Conservation (phyloP, 2,113 vertebrate species). For the Gymnarchus niloticus region DNA sequence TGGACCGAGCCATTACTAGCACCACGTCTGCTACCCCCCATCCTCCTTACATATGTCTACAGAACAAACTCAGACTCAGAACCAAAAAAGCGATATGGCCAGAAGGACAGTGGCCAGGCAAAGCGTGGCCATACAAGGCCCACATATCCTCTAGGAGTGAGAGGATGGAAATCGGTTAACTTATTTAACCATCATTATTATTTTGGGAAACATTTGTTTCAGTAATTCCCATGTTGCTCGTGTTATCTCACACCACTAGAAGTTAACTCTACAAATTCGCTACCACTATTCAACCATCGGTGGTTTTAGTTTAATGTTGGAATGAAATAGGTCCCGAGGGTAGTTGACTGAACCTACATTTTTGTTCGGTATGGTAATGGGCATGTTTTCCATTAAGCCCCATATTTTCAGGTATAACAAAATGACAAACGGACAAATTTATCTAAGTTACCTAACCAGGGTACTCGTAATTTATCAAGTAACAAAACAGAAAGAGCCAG, state of each 20-base stretch:
- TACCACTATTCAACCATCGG: too few species aligned
- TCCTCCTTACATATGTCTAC: conserved; percentile 10
- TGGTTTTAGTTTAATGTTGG: not conserved
- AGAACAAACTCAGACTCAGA: conserved; percentile 16
- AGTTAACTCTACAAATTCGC: not conserved
- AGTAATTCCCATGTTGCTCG: not conserved
- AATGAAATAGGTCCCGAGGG: not conserved
- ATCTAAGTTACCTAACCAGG: not conserved
- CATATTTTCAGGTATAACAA: not conserved
- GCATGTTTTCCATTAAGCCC: not conserved
- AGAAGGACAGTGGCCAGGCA: not conserved
- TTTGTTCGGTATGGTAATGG: not conserved
- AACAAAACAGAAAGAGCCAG: not conserved
- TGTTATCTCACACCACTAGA: not conserved
- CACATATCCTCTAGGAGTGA: not conserved
- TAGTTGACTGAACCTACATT: not conserved
- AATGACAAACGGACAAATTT: not conserved
- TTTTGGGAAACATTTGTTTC: not conserved
- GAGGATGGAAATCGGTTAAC: not conserved
- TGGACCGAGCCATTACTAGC: conserved; percentile 10
- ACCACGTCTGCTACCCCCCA: conserved; percentile 35
- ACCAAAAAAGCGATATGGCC: not conserved
- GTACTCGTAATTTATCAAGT: not conserved
- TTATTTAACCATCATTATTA: not conserved
- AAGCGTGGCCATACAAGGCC: not conserved